Evolutionary conservation across 2,888 invertebrate species (phyloP), one percentile per base, ranked within the genome.

Genomic region (Pantelozetes paolii): DNA sequence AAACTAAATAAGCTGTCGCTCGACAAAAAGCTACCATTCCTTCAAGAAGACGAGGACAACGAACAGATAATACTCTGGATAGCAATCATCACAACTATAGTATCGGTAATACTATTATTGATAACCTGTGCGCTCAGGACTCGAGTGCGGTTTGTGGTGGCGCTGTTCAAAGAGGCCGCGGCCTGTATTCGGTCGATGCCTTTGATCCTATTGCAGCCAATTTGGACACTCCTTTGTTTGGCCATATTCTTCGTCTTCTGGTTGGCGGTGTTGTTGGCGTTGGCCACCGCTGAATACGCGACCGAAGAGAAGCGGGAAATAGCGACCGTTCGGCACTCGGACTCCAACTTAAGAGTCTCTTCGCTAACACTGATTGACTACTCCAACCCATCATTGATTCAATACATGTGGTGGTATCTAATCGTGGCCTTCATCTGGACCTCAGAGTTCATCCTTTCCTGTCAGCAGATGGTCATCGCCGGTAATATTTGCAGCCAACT

Each of bases 401-500:
- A 90, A 80, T 91, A 92, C 79, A 91, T 96, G 90, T 92, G 95
- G 90, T 94, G 94, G 93, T 88, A 94, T 79, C 92, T 94, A 81
- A 85, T 92, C 15, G 80, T 95, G 71, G 95, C 92, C 57, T 85
- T 96, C 28, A 87, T 97, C 77, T 97, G 96, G 96, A 89, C 90
- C 15, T 89, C 91, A 32, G 95, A 97, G 84, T 95, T 95, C 81
- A 93, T 96, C 78, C 88, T 94, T 79, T 94, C 92, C 18, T 94
- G 94, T 81, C 94, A 96, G 82, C 92, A 93, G 82, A 92, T 96
- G 88, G 90, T 94, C 1, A 89, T 96, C 76, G 91, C 95, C 23
- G 59, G 59, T 59, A 57, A 20, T 26, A 13, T 15, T 57, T 20
- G 28, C 9, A 54, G 2, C 54, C n/a, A 48, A 48, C n/a, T 11